Base-by-base conservation (phyloP, 2,113 vertebrate species). In the Istiophorus platypterus region DNA sequence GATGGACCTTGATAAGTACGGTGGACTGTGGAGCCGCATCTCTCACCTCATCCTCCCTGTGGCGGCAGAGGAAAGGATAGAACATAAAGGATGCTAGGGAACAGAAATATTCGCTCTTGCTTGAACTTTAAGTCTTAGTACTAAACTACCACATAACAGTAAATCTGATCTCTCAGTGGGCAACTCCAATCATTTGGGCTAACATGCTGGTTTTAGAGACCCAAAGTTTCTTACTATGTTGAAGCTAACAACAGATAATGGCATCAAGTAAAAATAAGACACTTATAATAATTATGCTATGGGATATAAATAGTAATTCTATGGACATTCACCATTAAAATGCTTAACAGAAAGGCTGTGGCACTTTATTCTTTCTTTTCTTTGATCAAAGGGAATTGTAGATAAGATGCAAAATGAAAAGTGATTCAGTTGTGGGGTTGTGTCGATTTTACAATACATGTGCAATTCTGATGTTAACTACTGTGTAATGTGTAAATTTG, bases 11-110 rank as follows among this genome's bases (percentile, higher is more conserved):
- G 92, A 96, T 63, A 96, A 95, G 69, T 93, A 95, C 0, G 76
- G 95, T 26, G 95, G 95, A 51, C 90, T 96, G 66, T 96, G 95
- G 95, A 96, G 95, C 57, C 95, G 95, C 14, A 95, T 96, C 81
- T 95, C 95, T 17, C 95, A 96, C 64, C 88, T 96, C 45, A 93
- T 95, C 52, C 85, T 96, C 45, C 95, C 95, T 0, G 95, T 95
- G 72, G 63, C 72, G 45, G 45, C 85, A 64, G 94, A 93, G 72
- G 47, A 86, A n/a, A 81, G 52, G 0, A 80, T 91, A 2, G 92
- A 94, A 73, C 45, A 34, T 41, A 6, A 82, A 18, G 93, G 86
- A 0, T 96, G 95, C 71, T 20, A 15, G 29, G 49, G 0, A 26
- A 76, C 45, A 63, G 64, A 41, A 63, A 12, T 29, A 12, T 9